These are phyloP conservation scores for Fulica atra DNA, from an alignment of 2,113 vertebrate species.

Conservation along the genomic window DNA sequence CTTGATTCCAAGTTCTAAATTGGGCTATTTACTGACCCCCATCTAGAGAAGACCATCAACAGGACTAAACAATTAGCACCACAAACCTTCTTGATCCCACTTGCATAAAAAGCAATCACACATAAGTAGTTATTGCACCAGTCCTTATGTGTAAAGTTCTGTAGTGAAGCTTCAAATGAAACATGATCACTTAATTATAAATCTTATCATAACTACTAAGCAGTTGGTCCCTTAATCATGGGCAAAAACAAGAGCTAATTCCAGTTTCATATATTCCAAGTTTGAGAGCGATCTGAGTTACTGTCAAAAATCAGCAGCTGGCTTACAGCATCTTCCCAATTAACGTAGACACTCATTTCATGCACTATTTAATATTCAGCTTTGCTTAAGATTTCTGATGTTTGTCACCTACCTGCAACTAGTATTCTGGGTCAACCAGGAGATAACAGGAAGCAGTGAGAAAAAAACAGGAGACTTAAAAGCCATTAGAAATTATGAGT, in stretches of 20 bases:
- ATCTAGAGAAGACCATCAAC: background rate
- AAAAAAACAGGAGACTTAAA: background rate
- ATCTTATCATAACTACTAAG: background rate
- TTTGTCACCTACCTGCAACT: background rate
- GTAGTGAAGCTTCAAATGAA: conserved; percentile 14
- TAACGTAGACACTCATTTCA: background rate
- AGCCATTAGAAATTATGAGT: background rate
- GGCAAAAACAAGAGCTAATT: conserved; percentile 3
- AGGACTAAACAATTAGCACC: conserved; percentile 3
- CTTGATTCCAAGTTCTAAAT: background rate
- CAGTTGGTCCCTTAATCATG: background rate
- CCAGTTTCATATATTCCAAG: background rate
- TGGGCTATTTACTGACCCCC: background rate
- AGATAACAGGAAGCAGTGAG: background rate
- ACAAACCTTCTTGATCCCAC: background rate
- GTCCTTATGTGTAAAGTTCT: background rate
- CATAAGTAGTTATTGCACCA: background rate
- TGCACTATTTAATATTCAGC: background rate
- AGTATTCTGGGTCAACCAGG: background rate
- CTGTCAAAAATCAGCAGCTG: background rate
- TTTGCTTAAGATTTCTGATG: background rate
- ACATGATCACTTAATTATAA: conserved; percentile 1
- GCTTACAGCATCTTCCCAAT: background rate
- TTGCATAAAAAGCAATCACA: background rate
- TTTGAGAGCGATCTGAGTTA: background rate